Evolutionary conservation across 1,140 invertebrate species (phyloP).

Genomic region (Micrasema minimum): DNA sequence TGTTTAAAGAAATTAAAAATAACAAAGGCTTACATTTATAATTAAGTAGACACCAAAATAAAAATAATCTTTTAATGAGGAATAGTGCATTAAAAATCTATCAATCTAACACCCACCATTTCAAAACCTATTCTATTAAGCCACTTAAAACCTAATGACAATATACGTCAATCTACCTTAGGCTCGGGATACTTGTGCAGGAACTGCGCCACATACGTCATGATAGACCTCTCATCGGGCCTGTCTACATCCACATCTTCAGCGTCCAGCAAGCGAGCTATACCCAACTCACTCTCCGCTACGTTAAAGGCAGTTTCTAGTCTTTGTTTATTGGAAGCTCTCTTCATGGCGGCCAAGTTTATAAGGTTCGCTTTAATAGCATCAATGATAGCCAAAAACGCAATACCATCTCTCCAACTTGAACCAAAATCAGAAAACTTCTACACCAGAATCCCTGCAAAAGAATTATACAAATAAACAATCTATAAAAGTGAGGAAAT

Average conservation of each 20-base stretch:
- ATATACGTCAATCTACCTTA: constrained; percentile 65
- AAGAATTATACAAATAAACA: too few relatives aligned
- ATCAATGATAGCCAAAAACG: constrained; percentile 96
- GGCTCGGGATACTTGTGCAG: constrained; percentile 94
- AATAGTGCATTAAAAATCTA: not conserved
- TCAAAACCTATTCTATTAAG: too few relatives aligned
- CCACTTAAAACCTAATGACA: too few relatives aligned
- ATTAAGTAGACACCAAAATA: too few relatives aligned
- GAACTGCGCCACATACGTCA: constrained; percentile 99
- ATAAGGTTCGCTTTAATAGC: constrained; percentile 94
- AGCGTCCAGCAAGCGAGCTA: constrained; percentile 91
- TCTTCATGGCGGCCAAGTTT: constrained; percentile 83
- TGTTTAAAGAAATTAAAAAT: too few relatives aligned
- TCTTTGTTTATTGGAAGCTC: constrained; percentile 81
- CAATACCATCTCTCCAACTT: constrained; percentile 96
- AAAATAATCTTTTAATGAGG: too few relatives aligned
- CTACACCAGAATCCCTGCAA: constrained; percentile 83
- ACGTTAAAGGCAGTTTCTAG: constrained; percentile 94
- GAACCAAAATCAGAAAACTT: constrained; percentile 95
- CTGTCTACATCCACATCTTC: constrained; percentile 97
- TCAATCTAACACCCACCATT: too few relatives aligned
- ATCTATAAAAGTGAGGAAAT: too few relatives aligned
- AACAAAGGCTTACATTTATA: too few relatives aligned
- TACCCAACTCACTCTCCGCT: constrained; percentile 92
- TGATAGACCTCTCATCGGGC: constrained; percentile 98